These are phyloP conservation scores for Amniataba percoides DNA, from an alignment of 2,797 vertebrate genomes.

Conservation along the genomic window DNA sequence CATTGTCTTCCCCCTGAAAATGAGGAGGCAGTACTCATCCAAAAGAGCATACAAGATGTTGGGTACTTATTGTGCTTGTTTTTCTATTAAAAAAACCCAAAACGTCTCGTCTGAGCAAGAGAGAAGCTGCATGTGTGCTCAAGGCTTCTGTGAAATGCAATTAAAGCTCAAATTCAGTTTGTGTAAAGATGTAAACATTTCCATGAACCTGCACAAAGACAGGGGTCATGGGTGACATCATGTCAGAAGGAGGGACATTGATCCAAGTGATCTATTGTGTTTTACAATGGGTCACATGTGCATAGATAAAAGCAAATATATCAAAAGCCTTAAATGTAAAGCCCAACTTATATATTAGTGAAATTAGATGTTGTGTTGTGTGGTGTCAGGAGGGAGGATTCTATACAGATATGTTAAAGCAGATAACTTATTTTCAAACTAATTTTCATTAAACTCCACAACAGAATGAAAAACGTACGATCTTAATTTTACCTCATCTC, in stretches of 20 bases:
- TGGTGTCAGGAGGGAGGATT: no score
- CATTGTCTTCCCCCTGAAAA: slow-evolving; percentile 88
- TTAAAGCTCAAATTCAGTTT: not conserved
- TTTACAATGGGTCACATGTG: not conserved
- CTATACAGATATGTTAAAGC: no score
- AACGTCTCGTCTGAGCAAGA: no score
- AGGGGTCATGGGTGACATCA: no score
- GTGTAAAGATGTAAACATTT: no score
- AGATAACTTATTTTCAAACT: no score
- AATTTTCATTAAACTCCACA: not conserved
- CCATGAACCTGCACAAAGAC: not conserved
- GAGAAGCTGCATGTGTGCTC: no score
- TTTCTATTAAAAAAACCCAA: no score
- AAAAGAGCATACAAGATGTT: slow-evolving; percentile 88
- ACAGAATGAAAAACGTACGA: not conserved
- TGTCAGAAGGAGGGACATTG: no score
- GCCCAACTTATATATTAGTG: not conserved
- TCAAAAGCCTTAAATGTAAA: not conserved
- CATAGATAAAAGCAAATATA: not conserved
- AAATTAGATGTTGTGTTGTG: no score
- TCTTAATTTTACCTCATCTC: not conserved
- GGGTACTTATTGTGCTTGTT: slow-evolving; percentile 69
- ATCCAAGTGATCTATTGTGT: no score
- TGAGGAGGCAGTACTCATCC: slow-evolving; percentile 87
- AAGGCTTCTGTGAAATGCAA: not conserved